phyloP scores from a whole-genome alignment of 2,888 invertebrate species.

The Charanyca ferruginea region DNA sequence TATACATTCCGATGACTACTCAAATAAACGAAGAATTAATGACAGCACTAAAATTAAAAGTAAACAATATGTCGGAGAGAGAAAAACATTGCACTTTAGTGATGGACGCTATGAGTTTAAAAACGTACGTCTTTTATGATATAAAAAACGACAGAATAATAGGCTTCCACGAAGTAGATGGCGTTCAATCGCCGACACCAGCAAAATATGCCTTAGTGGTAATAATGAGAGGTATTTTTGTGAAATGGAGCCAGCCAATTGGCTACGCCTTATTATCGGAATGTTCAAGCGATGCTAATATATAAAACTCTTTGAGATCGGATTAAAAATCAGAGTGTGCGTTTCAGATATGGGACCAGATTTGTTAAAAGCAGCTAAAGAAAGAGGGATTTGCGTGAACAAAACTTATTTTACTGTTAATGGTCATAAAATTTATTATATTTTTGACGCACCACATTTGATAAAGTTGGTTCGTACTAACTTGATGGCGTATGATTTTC shows the following conservation, averaged over 20 bases:
- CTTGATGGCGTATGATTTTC: no score
- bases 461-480: no score
- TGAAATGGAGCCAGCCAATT: conserved; percentile 58
- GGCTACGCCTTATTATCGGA: conserved; percentile 60
- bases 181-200: conserved; percentile 48
- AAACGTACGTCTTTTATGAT: conserved; percentile 57
- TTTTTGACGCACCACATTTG: no score
- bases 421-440: no score
- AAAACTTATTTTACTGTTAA: no score
- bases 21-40: conserved; percentile 53
- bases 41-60: conserved; percentile 56
- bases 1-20: conserved; percentile 47
- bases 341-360: no score
- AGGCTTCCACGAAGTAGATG: conserved; percentile 65
- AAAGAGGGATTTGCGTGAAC: conserved; percentile 1
- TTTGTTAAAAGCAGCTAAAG: conserved; percentile 48
- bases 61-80: conserved; percentile 52
- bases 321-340: conserved; percentile 54
- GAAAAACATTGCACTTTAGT: conserved; percentile 58
- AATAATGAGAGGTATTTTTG: conserved; percentile 59
- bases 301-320: conserved; percentile 57
- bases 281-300: conserved; percentile 37
- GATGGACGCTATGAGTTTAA: conserved; percentile 55
- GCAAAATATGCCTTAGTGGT: conserved; percentile 61
- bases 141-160: conserved; percentile 58